Conservation (phyloP, 2,797 vertebrate genomes). For the Pseudomugil gertrudae region DNA sequence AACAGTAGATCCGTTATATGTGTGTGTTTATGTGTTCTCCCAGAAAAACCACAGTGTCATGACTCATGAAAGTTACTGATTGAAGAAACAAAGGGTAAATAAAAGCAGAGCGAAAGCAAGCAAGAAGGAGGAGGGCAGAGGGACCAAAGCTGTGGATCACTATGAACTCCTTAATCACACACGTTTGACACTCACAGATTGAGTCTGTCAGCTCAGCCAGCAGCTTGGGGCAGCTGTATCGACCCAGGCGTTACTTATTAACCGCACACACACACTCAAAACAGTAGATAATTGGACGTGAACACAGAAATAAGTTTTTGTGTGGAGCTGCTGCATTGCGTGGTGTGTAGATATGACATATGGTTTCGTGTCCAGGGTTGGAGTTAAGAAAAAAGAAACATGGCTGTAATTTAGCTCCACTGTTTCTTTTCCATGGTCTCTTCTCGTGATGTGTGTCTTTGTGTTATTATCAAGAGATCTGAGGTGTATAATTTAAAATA, state of each 20-base stretch:
- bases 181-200: slow-evolving; percentile 85
- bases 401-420: background rate
- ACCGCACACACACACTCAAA: slow-evolving; percentile 68
- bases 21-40: slow-evolving; percentile 44
- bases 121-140: slow-evolving; percentile 52
- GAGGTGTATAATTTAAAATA: background rate
- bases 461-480: background rate
- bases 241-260: slow-evolving; percentile 84
- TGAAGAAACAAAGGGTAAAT: slow-evolving; percentile 78
- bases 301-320: slow-evolving; percentile 31
- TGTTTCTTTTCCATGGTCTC: background rate
- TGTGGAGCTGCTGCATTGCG: slow-evolving; percentile 35
- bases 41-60: slow-evolving; percentile 39
- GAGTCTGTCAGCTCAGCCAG: slow-evolving; percentile 77
- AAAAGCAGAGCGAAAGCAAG: slow-evolving; percentile 58
- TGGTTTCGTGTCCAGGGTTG: background rate
- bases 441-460: background rate
- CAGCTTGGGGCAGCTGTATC: slow-evolving; percentile 77
- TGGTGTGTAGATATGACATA: slow-evolving; percentile 19
- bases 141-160: slow-evolving; percentile 71
- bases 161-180: slow-evolving; percentile 86
- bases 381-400: background rate
- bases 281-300: slow-evolving; percentile 55
- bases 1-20: slow-evolving; percentile 35
- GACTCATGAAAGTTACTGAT: slow-evolving; percentile 83